Evolutionary conservation across 1,140 invertebrate species (phyloP), one percentile per base, ranked within the genome.

Genomic region (Eumaeus atala): DNA sequence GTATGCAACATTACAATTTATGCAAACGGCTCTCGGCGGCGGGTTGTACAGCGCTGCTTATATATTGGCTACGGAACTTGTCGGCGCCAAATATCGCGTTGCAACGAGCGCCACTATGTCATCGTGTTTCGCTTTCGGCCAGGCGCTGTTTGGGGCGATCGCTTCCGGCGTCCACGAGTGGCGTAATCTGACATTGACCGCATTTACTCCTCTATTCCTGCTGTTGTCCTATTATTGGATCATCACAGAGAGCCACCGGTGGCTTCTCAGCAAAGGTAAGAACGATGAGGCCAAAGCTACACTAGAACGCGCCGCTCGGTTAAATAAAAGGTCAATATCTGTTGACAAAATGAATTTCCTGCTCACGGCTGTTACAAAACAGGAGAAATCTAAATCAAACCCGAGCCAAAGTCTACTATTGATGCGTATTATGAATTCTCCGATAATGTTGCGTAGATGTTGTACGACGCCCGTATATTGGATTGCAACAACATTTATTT

Each of bases 201-300:
- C 93, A 11, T 95, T 94, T 61, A 74, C 85, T 0, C 92, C 93
- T 1, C 90, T 91, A 34, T 74, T 95, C 17, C 69, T 92, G 0
- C 81, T 93, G 28, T 65, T 94, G 9, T 79, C 89, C 1, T 91
- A 93, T 65, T 90, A 90, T 33, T 91, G 90, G 84, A 75, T 92
- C 49, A 64, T 92, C 11, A 89, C 90, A 1, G 92, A 93, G 75
- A 93, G 92, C 54, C 87, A 91, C 38, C 87, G 94, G 59, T 96
- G 95, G 95, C 82, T 95, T 12, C 72, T 95, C 17, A 92, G 92
- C n/a, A 91, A 93, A 60, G 91, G 92, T 18, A 91, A 91, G 65
- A 90, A 91, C 44, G 87, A 92, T 0, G 88, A 92, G 65, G 92
- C 91, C 10, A 89, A 88, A 58, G 72, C 72, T 9, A 88, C 91